Evolutionary conservation across 2,888 invertebrate species (phyloP), one percentile per base, ranked within the genome.

Genomic region (Dascillus cervinus): DNA sequence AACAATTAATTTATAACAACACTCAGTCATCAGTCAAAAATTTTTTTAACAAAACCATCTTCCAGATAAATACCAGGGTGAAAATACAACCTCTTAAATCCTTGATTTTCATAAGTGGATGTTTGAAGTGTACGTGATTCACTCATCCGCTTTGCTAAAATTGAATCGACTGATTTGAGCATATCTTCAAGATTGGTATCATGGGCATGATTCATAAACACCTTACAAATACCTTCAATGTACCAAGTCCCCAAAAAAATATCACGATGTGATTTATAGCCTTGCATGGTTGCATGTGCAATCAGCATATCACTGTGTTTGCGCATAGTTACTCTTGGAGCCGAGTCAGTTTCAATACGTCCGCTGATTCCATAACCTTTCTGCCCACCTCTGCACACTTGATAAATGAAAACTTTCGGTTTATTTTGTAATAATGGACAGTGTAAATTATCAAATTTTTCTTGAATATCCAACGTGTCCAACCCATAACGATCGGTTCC

Each of bases 341-440:
- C 22, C 19, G 32, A 42, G 33, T 53, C 49, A 13, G 43, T 41
- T 43, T 50, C 40, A 13, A 31, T 34, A 4, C 17, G 17, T 17
- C 4, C 8, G 8, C 8, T 17, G 17, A 12, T 11, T n/a, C 40
- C 40, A 30, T 39, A 29, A 44, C 63, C 65, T n/a, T 55, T 49
- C 6, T 43, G 37, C 10, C 42, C 32, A 6, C 67, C 69, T 22
- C 67, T 55, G 61, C 82, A 83, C 33, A 73, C 72, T 53, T 82
- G 82, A 53, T 80, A 80, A 37, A 83, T 67, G 49, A 83, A 73
- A 30, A 83, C 71, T 64, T 83, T 83, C 9, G 82, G 82, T 50
- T 78, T 74, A 23, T 70, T 65, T 13, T 62, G 51, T 38, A 81
- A 67, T 29, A 60, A 55, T 2, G 66, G 65, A 54, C 79, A 75